phyloP scores from a whole-genome alignment of 2,888 invertebrate genomes.

The Napeogenes inachia region DNA sequence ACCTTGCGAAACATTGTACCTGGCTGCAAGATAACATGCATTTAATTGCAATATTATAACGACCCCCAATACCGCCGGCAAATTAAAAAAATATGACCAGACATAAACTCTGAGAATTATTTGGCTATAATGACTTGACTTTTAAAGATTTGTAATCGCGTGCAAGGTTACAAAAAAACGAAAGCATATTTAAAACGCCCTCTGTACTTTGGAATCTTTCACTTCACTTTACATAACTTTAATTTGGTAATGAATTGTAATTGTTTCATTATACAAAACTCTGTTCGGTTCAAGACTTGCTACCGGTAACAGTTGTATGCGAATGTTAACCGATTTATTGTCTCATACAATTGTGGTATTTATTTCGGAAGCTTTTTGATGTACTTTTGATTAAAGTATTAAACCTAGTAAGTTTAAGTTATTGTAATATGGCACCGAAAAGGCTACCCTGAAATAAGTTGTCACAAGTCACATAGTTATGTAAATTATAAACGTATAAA shows the following conservation, averaged over 20 bases:
- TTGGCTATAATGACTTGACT: conserved; percentile 34
- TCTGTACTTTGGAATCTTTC: conserved; percentile 43
- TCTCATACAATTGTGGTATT: neutral
- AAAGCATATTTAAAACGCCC: conserved; percentile 50
- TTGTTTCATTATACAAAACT: conserved; percentile 21
- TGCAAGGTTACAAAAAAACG: conserved; percentile 50
- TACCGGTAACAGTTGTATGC: conserved; percentile 18
- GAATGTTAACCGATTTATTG: neutral
- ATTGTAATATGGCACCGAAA: conserved; percentile 6
- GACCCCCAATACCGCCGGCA: conserved; percentile 25
- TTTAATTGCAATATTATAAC: conserved; percentile 13
- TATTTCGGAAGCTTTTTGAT: neutral
- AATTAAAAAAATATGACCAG: conserved; percentile 32
- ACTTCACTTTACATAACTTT: conserved; percentile 36
- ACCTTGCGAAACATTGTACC: neutral
- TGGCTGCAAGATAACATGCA: conserved; percentile 10
- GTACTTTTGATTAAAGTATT: neutral
- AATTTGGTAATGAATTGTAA: conserved; percentile 32
- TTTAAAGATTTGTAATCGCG: conserved; percentile 43
- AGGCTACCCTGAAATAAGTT: conserved; percentile 5
- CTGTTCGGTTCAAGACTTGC: conserved; percentile 7
- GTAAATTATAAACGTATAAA: conserved; percentile 7
- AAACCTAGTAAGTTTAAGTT: neutral
- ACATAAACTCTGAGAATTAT: conserved; percentile 34
- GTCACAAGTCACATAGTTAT: conserved; percentile 6